A percentile compares a stretch with the other conserved stretches of the same genome.
These are phyloP conservation scores for Drymodes brunneopygia DNA, from an alignment of 2,113 vertebrate species.

Conservation along the genomic window DNA sequence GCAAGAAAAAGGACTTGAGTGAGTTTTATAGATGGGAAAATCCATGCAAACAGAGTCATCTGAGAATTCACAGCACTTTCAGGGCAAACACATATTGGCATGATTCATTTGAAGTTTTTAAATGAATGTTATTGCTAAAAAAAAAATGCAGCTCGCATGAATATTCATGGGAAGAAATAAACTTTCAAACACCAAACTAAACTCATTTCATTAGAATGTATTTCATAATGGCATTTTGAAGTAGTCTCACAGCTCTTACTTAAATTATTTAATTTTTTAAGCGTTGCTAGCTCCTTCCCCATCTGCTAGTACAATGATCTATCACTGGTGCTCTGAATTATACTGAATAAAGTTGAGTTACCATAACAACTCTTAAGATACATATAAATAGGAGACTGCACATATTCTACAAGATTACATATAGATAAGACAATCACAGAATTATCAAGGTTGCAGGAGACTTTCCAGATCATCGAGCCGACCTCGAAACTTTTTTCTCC, in stretches of 20 bases:
- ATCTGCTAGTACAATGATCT: background rate
- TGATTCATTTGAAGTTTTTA: conserved; percentile 41
- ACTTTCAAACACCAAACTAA: conserved; percentile 10
- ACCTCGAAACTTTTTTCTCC: background rate
- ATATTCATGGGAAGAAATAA: conserved; percentile 47
- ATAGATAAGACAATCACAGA: background rate
- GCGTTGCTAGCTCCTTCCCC: background rate
- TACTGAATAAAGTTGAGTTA: background rate
- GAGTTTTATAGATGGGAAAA: background rate
- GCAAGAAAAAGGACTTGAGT: background rate
- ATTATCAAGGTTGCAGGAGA: background rate
- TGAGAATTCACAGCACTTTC: conserved; percentile 35
- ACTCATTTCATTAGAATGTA: conserved; percentile 28
- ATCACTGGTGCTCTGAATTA: background rate
- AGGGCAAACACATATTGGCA: conserved; percentile 35
- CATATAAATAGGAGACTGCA: background rate
- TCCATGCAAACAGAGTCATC: background rate
- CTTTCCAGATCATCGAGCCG: background rate
- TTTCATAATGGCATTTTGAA: conserved; percentile 35
- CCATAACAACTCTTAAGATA: background rate
- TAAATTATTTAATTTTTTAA: conserved; percentile 12
- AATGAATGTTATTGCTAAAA: conserved; percentile 25
- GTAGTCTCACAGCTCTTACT: background rate
- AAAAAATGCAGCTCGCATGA: background rate
- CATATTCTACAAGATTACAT: background rate